These are phyloP conservation scores for Anticlea derivata DNA, from an alignment of 2,888 invertebrate species.

Conservation along the genomic window DNA sequence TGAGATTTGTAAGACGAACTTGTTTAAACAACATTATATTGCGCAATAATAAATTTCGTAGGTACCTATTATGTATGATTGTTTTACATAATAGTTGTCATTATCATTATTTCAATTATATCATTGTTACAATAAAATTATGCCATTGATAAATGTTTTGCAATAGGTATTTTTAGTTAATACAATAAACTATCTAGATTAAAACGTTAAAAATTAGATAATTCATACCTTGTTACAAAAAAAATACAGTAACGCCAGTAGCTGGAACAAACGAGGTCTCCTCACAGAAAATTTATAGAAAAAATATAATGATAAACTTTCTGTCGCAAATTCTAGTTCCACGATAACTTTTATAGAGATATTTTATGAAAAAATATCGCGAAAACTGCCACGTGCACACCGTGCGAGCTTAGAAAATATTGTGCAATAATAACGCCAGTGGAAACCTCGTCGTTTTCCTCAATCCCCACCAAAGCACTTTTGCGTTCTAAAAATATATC, in stretches of 20 bases:
- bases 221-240: conserved; percentile 62
- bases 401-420: conserved; percentile 62
- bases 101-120: background rate
- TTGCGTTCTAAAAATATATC: conserved; percentile 76
- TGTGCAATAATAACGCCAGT: conserved; percentile 67
- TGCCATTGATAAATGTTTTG: conserved; percentile 8
- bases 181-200: conserved; percentile 8
- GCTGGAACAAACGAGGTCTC: conserved; percentile 37
- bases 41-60: conserved; percentile 3
- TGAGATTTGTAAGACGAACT: too few relatives aligned
- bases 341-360: conserved; percentile 7
- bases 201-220: too few relatives aligned
- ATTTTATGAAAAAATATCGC: conserved; percentile 21
- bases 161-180: background rate
- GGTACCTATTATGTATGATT: background rate
- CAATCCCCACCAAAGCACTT: conserved; percentile 62
- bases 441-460: conserved; percentile 63
- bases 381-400: conserved; percentile 51
- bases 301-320: conserved; percentile 30
- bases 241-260: conserved; percentile 56
- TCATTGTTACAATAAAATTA: too few relatives aligned
- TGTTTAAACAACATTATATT: background rate
- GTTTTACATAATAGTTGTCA: background rate
- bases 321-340: conserved; percentile 14
- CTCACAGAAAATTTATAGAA: conserved; percentile 42